Evolutionary conservation across 2,888 invertebrate species (phyloP).

Genomic region (Nephrotoma flavescens): DNA sequence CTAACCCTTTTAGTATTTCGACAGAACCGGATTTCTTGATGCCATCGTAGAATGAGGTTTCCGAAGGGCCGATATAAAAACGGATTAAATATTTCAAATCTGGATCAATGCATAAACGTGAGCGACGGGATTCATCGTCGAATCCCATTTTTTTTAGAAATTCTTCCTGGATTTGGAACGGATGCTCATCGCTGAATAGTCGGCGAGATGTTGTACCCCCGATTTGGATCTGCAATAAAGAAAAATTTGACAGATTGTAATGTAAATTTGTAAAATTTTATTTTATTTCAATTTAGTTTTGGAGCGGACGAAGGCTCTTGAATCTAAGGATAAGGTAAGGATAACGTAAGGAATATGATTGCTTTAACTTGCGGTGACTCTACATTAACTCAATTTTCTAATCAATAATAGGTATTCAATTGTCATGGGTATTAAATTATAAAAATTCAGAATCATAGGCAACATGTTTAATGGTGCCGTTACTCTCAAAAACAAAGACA

Average conservation of each 20-base stretch:
- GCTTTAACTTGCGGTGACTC: no score
- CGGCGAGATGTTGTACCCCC: slow-evolving; percentile 42
- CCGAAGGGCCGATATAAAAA: slow-evolving; percentile 44
- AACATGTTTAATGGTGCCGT: no score
- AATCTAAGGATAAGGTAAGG: no score
- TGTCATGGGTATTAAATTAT: no score
- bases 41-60: slow-evolving; percentile 34
- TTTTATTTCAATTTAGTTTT: no score
- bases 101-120: slow-evolving; percentile 48
- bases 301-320: no score
- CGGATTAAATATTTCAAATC: slow-evolving; percentile 44
- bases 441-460: no score
- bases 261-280: no score
- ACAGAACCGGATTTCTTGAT: slow-evolving; percentile 33
- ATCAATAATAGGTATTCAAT: no score
- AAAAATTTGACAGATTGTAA: background rate
- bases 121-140: slow-evolving; percentile 40
- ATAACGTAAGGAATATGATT: no score
- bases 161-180: slow-evolving; percentile 45
- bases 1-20: slow-evolving; percentile 47
- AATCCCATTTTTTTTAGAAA: slow-evolving; percentile 44
- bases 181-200: slow-evolving; percentile 38
- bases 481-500: no score
- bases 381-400: no score
- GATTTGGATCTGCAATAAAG: slow-evolving; percentile 36